A percentile compares a stretch with the other conserved stretches of the same genome.
Conservation (phyloP, 2,888 invertebrate genomes). For the Blastobasis adustella region DNA sequence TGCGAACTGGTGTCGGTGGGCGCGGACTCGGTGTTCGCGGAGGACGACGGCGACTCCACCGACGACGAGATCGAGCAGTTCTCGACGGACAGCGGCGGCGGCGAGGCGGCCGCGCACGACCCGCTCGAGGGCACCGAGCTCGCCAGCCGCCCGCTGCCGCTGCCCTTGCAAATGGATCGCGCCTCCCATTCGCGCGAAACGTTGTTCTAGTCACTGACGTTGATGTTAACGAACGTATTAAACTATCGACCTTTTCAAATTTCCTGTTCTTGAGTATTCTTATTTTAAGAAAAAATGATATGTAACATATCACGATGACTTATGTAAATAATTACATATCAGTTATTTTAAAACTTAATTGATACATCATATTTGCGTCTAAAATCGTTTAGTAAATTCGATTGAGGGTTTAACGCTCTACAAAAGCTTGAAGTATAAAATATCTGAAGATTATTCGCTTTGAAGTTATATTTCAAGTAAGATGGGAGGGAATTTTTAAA, state of each 20-base stretch:
- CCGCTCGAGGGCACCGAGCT: constrained; percentile 58
- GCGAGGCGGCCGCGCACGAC: constrained; percentile 37
- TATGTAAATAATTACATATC: constrained; percentile 48
- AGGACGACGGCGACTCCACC: constrained; percentile 82
- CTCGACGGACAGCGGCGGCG: constrained; percentile 87
- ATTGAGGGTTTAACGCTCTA: no score
- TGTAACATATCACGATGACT: constrained; percentile 47
- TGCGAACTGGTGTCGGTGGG: constrained; percentile 82
- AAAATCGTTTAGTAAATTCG: no score
- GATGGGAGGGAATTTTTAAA: constrained; percentile 11
- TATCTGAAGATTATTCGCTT: constrained; percentile 1
- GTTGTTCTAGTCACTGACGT: constrained; percentile 77
- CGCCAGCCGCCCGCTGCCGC: constrained; percentile 47
- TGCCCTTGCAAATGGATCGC: constrained; percentile 51
- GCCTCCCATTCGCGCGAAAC: constrained; percentile 85
- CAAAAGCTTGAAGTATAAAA: no score
- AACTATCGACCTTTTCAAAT: constrained; percentile 50
- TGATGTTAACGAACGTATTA: constrained; percentile 45
- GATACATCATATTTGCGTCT: background rate
- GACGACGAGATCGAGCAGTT: constrained; percentile 90
- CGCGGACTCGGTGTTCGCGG: constrained; percentile 87
- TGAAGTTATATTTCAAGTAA: constrained; percentile 8
- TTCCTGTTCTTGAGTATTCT: background rate
- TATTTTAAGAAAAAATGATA: constrained; percentile 9
- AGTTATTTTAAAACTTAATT: constrained; percentile 34